Percentiles rank a stretch among this genome's conserved stretches.
Evolutionary conservation across 2,113 vertebrate genomes (phyloP).

Genomic region (Rhipidura dahli): DNA sequence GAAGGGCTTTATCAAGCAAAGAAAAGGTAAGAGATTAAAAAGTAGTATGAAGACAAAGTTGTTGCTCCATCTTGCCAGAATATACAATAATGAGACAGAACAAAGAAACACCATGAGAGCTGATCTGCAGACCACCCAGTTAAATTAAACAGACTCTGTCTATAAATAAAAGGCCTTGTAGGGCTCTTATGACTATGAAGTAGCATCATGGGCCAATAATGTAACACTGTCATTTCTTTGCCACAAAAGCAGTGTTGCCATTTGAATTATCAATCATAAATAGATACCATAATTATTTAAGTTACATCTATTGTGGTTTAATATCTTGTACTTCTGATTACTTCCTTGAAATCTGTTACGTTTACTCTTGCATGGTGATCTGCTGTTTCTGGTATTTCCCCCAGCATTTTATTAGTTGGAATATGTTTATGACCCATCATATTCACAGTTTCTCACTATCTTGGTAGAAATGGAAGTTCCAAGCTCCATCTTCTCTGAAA

Average conservation of each 20-base stretch:
- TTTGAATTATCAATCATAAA: not conserved
- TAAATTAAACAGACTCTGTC: not conserved
- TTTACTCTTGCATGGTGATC: not conserved
- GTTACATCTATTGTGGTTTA: not conserved
- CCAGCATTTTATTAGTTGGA: not conserved
- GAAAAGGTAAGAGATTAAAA: conserved; percentile 72
- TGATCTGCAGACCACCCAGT: not conserved
- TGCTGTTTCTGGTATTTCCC: not conserved
- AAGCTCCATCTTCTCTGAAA: not conserved
- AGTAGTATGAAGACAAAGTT: not conserved
- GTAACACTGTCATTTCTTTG: not conserved
- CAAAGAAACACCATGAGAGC: not conserved
- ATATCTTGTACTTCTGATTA: not conserved
- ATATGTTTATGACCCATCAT: no score
- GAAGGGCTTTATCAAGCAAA: conserved; percentile 77
- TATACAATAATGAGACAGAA: not conserved
- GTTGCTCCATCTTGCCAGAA: not conserved
- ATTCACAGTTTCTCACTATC: not conserved
- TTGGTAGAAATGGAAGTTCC: not conserved
- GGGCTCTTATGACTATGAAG: not conserved
- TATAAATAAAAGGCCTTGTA: not conserved
- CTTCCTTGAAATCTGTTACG: not conserved
- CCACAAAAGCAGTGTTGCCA: not conserved
- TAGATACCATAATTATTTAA: not conserved
- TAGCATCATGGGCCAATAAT: not conserved